A percentile compares a stretch with the other conserved stretches of the same genome.
These are phyloP conservation scores for Rissa tridactyla DNA, from an alignment of 2,113 vertebrate species.

Conservation along the genomic window DNA sequence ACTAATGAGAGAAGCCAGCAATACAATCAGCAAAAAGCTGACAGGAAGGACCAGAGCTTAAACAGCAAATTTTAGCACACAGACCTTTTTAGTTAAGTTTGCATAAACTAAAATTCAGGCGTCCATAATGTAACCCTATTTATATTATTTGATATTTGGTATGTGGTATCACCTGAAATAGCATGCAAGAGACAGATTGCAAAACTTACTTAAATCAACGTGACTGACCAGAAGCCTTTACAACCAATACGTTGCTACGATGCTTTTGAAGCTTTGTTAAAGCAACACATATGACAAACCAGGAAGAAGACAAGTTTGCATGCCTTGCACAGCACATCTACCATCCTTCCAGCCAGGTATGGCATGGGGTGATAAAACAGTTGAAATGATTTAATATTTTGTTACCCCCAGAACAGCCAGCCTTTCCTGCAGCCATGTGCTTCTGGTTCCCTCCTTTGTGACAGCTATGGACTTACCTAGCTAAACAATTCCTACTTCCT, in stretches of 20 bases:
- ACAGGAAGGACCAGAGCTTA: neutral
- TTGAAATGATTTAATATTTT: neutral
- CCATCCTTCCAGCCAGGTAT: neutral
- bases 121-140: neutral
- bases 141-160: neutral
- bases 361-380: neutral
- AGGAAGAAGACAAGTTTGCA: neutral
- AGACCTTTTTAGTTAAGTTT: neutral
- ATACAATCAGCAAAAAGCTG: neutral
- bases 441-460: neutral
- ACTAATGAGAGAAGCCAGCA: neutral
- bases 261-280: neutral
- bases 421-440: neutral
- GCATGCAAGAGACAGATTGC: neutral
- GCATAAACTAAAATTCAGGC: neutral
- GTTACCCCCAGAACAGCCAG: neutral
- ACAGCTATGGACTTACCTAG: neutral
- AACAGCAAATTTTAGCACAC: neutral
- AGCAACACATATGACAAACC: neutral
- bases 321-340: neutral
- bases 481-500: neutral
- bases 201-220: neutral
- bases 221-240: neutral
- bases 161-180: neutral
- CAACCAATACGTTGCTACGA: neutral